Percentiles rank a stretch among this genome's conserved stretches.
phyloP scores from a whole-genome alignment of 2,113 vertebrate genomes.

The Amblyornis subalaris region DNA sequence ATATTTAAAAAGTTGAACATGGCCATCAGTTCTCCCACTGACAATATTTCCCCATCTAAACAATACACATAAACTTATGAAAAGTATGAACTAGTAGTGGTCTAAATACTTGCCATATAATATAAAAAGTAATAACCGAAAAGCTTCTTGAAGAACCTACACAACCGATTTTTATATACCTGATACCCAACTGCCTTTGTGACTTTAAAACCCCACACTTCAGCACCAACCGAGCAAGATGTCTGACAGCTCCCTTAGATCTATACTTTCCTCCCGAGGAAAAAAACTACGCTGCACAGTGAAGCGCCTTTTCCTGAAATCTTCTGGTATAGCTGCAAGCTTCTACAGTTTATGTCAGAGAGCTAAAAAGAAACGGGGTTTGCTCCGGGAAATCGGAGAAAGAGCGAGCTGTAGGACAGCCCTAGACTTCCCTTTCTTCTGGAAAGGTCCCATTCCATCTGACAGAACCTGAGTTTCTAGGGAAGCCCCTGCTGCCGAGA shows the following conservation, averaged over 20 bases:
- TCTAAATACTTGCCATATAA: not conserved
- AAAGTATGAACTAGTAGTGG: not conserved
- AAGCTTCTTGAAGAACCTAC: not conserved
- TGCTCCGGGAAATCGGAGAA: not conserved
- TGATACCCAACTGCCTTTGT: rapidly evolving
- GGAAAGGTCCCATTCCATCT: rapidly evolving
- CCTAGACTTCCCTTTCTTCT: no score
- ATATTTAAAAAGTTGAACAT: rapidly evolving
- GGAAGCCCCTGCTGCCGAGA: rapidly evolving
- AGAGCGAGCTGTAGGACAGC: rapidly evolving
- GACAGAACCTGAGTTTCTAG: not conserved
- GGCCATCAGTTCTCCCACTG: not conserved
- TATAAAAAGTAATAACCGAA: not conserved
- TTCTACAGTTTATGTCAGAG: not conserved
- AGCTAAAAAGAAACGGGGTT: not conserved
- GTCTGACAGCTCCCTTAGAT: not conserved
- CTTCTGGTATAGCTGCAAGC: rapidly evolving
- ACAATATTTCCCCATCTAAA: not conserved
- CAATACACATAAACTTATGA: rapidly evolving
- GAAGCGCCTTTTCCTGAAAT: not conserved
- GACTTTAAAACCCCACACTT: not conserved
- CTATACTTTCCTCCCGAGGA: not conserved
- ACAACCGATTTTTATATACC: not conserved
- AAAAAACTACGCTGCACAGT: not conserved
- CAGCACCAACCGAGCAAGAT: not conserved